Evolutionary conservation across 2,888 invertebrate species (phyloP).

Genomic region (Leptinotarsa peninsularis): DNA sequence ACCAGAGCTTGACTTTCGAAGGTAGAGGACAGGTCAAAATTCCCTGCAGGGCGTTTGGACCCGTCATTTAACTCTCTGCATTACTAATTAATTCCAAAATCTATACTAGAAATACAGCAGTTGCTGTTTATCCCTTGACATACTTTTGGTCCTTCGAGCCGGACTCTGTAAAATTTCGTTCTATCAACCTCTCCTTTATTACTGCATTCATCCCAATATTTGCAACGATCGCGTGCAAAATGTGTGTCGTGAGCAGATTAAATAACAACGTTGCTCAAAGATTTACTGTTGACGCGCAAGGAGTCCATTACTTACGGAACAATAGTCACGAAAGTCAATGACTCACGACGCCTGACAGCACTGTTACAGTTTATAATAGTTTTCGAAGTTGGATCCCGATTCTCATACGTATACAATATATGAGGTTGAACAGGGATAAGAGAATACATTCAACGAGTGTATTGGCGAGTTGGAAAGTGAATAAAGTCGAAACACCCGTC

Average conservation of each 20-base stretch:
- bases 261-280: constrained; percentile 56
- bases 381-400: constrained; percentile 1
- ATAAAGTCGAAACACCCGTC: too few relatives aligned
- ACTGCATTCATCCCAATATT: neutral
- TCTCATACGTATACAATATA: neutral
- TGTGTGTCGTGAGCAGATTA: constrained; percentile 60
- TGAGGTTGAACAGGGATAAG: neutral
- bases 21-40: too few relatives aligned
- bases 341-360: constrained; percentile 1
- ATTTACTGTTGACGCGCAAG: constrained; percentile 60
- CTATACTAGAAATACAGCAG: too few relatives aligned
- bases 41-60: too few relatives aligned
- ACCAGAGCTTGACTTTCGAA: too few relatives aligned
- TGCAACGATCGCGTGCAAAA: constrained; percentile 28
- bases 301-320: constrained; percentile 61
- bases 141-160: neutral
- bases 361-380: constrained; percentile 10
- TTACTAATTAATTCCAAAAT: too few relatives aligned
- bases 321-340: constrained; percentile 59
- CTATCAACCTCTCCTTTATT: neutral
- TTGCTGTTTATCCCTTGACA: neutral
- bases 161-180: neutral
- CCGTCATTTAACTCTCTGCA: too few relatives aligned
- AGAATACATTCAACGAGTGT: neutral
- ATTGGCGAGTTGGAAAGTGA: too few relatives aligned